A percentile compares a stretch with the other conserved stretches of the same genome.
Evolutionary conservation across 2,888 invertebrate genomes (phyloP).

Genomic region (Blastobasis lacticolella): DNA sequence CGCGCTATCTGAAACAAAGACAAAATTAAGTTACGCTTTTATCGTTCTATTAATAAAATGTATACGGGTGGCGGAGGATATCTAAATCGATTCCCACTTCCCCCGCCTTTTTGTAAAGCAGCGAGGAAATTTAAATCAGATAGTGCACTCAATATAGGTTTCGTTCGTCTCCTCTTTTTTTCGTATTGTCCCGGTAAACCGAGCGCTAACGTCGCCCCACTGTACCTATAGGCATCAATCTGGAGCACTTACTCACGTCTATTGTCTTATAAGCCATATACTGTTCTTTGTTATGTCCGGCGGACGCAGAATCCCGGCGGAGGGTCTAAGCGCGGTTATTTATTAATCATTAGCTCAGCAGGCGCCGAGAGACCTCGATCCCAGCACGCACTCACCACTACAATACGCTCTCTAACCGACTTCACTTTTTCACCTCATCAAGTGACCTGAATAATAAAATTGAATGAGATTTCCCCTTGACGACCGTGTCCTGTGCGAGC

Average conservation of each 20-base stretch:
- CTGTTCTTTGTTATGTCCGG: no score
- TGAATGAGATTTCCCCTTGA: constrained; percentile 31
- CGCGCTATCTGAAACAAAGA: constrained; percentile 32
- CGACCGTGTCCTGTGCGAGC: constrained; percentile 32
- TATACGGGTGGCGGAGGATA: constrained; percentile 10
- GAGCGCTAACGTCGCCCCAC: no score
- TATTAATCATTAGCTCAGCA: constrained; percentile 32
- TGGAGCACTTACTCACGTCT: no score
- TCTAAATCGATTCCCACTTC: constrained; percentile 11
- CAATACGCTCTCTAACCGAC: constrained; percentile 41
- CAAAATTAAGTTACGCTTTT: constrained; percentile 3
- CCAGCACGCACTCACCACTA: constrained; percentile 39
- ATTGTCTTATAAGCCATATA: no score
- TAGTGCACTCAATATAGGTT: constrained; percentile 3
- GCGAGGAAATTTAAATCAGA: constrained; percentile 9
- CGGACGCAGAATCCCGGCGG: no score
- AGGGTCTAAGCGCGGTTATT: constrained; percentile 24
- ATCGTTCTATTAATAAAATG: constrained; percentile 5
- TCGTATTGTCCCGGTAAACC: no score
- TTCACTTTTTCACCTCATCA: constrained; percentile 41
- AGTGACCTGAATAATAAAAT: constrained; percentile 47
- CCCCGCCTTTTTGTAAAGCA: constrained; percentile 9
- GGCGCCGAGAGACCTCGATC: constrained; percentile 35
- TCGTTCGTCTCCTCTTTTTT: neutral
- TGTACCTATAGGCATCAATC: no score